Conservation (phyloP, 2,113 vertebrate species). For the Cariama cristata region DNA sequence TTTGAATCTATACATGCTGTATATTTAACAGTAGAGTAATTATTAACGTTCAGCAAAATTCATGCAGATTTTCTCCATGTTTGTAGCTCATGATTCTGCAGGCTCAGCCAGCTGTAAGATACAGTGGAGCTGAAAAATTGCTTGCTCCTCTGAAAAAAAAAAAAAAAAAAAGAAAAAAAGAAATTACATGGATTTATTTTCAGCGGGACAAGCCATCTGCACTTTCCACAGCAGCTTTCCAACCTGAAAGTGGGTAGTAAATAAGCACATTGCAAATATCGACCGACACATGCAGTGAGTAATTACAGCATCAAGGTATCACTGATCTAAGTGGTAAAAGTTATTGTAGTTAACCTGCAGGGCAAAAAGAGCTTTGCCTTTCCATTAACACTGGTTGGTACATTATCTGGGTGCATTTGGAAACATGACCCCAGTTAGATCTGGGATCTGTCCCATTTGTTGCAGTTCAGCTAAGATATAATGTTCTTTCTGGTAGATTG, state of each 20-base stretch:
- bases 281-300: conserved; percentile 39
- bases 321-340: conserved; percentile 30
- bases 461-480: not conserved
- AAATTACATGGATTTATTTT: conserved; percentile 65
- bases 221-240: conserved; percentile 43
- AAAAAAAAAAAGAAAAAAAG: conserved; percentile 3
- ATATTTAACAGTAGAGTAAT: not conserved
- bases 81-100: conserved; percentile 27
- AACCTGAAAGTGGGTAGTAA: conserved; percentile 22
- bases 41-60: conserved; percentile 43
- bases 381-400: conserved; percentile 39
- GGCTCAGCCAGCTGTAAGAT: conserved; percentile 26
- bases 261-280: conserved; percentile 65
- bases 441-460: conserved; percentile 7
- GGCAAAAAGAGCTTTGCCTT: conserved; percentile 24
- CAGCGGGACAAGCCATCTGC: conserved; percentile 27
- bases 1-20: not conserved
- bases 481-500: not conserved
- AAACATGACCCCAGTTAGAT: conserved; percentile 35
- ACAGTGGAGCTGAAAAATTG: conserved; percentile 32
- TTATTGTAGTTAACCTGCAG: conserved; percentile 43
- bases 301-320: conserved; percentile 60
- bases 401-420: conserved; percentile 31
- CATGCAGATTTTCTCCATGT: not conserved
- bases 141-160: not conserved